These are phyloP conservation scores for Miichthys miiuy DNA, from an alignment of 2,797 vertebrate genomes.

Conservation along the genomic window DNA sequence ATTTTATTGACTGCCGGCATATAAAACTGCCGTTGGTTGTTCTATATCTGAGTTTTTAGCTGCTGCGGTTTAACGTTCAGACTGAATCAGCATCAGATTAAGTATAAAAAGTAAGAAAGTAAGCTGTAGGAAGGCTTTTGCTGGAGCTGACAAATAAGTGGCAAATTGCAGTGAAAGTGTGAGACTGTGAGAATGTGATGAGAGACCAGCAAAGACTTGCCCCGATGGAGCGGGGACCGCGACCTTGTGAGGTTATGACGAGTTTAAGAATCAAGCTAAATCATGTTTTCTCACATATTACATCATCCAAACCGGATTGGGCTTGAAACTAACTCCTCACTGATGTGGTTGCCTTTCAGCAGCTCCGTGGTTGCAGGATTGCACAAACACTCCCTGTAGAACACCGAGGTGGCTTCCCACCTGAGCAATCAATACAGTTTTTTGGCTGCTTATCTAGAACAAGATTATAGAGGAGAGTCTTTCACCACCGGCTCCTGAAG, in stretches of 20 bases:
- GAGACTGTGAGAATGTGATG: constrained; percentile 18
- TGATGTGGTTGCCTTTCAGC: constrained; percentile 1
- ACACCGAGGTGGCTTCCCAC: constrained; percentile 8
- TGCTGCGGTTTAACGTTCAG: constrained; percentile 1
- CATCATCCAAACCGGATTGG: constrained; percentile 24
- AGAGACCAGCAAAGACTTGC: constrained; percentile 35
- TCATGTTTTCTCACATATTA: constrained; percentile 28
- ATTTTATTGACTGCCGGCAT: neutral
- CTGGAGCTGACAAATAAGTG: constrained; percentile 13
- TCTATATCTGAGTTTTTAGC: neutral
- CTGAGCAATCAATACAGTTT: constrained; percentile 14
- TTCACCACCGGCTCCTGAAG: constrained; percentile 7
- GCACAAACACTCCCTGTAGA: neutral
- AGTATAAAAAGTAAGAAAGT: neutral
- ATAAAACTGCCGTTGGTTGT: neutral
- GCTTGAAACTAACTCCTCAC: neutral
- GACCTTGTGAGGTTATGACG: constrained; percentile 35
- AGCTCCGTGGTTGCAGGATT: neutral
- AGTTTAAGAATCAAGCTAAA: constrained; percentile 32
- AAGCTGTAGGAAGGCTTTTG: neutral
- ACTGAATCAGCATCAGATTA: neutral
- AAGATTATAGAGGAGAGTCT: constrained; percentile 39
- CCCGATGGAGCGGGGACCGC: constrained; percentile 8
- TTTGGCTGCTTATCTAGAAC: constrained; percentile 41
- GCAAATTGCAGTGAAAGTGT: constrained; percentile 15